phyloP scores from a whole-genome alignment of 1,140 invertebrate species.

The Cylas formicarius region DNA sequence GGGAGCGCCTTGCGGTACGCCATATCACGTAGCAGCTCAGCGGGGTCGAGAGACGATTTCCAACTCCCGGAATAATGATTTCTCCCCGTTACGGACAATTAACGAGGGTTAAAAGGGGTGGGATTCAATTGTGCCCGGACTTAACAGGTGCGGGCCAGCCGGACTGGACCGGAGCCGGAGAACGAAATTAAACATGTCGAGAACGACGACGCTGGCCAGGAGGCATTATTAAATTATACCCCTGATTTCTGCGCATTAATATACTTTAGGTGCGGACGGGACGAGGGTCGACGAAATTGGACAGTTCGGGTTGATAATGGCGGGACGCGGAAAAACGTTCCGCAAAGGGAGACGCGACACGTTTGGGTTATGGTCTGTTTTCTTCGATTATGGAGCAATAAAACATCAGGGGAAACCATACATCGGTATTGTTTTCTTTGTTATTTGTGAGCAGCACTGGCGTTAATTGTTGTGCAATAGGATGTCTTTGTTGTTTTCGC shows the following conservation, averaged over 20 bases:
- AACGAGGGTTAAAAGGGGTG: slow-evolving; percentile 41
- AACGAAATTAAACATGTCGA: slow-evolving; percentile 40
- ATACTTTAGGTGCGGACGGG: slow-evolving; percentile 21
- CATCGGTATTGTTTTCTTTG: too few relatives aligned
- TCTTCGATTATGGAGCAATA: too few relatives aligned
- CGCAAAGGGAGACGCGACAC: too few relatives aligned
- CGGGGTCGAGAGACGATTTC: slow-evolving; percentile 14
- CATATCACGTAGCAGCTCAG: too few relatives aligned
- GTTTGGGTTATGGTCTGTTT: too few relatives aligned
- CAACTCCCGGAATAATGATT: slow-evolving; percentile 38
- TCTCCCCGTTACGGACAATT: slow-evolving; percentile 41
- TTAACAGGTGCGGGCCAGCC: slow-evolving; percentile 41
- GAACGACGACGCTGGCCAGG: slow-evolving; percentile 8
- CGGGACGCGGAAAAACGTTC: too few relatives aligned
- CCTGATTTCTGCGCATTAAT: slow-evolving; percentile 23
- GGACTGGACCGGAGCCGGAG: too few relatives aligned
- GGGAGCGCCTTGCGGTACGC: slow-evolving; percentile 34
- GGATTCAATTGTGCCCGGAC: slow-evolving; percentile 41
- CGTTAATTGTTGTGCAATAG: too few relatives aligned
- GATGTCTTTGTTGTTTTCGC: too few relatives aligned
- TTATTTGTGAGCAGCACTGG: too few relatives aligned
- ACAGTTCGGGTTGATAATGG: slow-evolving; percentile 20
- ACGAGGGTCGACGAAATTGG: slow-evolving; percentile 14
- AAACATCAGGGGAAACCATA: too few relatives aligned
- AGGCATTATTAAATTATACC: slow-evolving; percentile 22